A percentile compares a stretch with the other conserved stretches of the same genome.
Conservation (phyloP, 2,797 vertebrate species). For the Ctenochaetus hawaiiensis region DNA sequence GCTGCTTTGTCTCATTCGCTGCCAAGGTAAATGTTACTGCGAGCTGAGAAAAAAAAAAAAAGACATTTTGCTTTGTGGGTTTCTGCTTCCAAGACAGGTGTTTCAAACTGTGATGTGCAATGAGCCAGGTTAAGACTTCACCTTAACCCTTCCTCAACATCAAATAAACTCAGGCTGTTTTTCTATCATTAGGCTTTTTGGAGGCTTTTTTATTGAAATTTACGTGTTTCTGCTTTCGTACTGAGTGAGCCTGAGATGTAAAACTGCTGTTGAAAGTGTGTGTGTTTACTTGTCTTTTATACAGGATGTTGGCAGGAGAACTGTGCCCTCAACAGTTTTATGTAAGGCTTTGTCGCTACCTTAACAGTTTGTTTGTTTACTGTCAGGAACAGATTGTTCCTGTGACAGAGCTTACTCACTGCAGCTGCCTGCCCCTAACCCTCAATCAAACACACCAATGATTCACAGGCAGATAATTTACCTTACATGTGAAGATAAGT, state of each 20-base stretch:
- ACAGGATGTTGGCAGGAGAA: slow-evolving; percentile 61
- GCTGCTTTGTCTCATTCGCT: slow-evolving; percentile 91
- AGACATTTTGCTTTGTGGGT: slow-evolving; percentile 81
- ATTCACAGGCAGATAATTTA: slow-evolving; percentile 35
- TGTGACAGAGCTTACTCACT: slow-evolving; percentile 20
- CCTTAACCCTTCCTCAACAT: slow-evolving; percentile 72
- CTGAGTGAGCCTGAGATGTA: slow-evolving; percentile 68
- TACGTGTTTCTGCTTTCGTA: slow-evolving; percentile 52
- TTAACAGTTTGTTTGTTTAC: slow-evolving; percentile 55
- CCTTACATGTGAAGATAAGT: not conserved
- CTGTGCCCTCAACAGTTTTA: slow-evolving; percentile 36
- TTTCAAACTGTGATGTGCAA: slow-evolving; percentile 73
- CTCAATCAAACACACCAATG: slow-evolving; percentile 24
- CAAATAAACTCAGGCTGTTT: slow-evolving; percentile 78
- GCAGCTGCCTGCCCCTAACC: slow-evolving; percentile 37
- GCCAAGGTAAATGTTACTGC: slow-evolving; percentile 96
- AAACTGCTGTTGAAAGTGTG: slow-evolving; percentile 48
- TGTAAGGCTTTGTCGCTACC: slow-evolving; percentile 19
- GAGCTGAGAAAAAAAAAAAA: slow-evolving; percentile 68
- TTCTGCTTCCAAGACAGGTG: slow-evolving; percentile 85
- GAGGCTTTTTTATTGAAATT: slow-evolving; percentile 72
- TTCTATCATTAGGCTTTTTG: slow-evolving; percentile 70
- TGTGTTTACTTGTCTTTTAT: slow-evolving; percentile 65
- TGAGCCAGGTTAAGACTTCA: slow-evolving; percentile 75
- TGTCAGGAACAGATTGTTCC: slow-evolving; percentile 40